A percentile compares a stretch with the other conserved stretches of the same genome.
phyloP scores from a whole-genome alignment of 2,888 invertebrate species.

The Torymus texanus region DNA sequence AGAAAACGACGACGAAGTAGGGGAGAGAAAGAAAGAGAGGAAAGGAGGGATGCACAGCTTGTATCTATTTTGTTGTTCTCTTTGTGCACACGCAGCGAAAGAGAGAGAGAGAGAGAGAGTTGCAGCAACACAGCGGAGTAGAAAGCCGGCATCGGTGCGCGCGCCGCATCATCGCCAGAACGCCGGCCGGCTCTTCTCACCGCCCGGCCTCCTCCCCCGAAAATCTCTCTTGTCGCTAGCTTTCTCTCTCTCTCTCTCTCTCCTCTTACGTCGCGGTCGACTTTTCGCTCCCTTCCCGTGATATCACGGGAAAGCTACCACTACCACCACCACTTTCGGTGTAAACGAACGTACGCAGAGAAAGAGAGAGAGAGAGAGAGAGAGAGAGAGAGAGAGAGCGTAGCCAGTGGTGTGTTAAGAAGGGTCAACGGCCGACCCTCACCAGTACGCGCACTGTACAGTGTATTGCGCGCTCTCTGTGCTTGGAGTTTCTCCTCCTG shows the following conservation, averaged over 20 bases:
- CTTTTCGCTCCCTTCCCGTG: too few species aligned
- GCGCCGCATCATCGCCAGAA: neutral
- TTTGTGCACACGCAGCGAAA: too few species aligned
- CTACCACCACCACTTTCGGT: too few species aligned
- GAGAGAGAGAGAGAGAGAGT: too few species aligned
- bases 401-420: slow-evolving; percentile 67
- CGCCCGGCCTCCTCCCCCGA: slow-evolving; percentile 40
- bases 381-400: slow-evolving; percentile 44
- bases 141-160: neutral
- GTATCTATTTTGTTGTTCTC: too few species aligned
- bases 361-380: slow-evolving; percentile 27
- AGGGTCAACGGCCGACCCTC: slow-evolving; percentile 75
- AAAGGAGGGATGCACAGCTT: too few species aligned
- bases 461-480: too few species aligned
- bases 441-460: slow-evolving; percentile 67
- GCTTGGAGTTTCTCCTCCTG: too few species aligned
- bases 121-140: too few species aligned
- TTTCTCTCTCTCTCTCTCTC: neutral
- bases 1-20: too few species aligned
- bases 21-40: too few species aligned
- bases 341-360: neutral
- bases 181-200: slow-evolving; percentile 33
- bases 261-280: neutral
- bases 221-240: slow-evolving; percentile 5
- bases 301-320: too few species aligned